Base-by-base conservation (phyloP, 1,140 invertebrate species). In the Ips typographus region DNA sequence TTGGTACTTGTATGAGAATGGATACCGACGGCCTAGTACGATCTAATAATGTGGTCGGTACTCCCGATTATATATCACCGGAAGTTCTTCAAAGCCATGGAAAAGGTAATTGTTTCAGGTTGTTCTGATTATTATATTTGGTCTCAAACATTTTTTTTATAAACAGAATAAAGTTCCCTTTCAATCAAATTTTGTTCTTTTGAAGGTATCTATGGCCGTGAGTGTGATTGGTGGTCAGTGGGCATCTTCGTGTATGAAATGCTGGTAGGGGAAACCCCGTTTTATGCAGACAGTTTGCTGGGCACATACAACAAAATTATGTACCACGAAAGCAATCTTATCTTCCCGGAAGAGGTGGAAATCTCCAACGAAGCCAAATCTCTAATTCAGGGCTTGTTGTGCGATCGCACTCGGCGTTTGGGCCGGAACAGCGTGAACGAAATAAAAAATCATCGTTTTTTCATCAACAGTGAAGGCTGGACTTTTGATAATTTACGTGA, bases 181-280 rank as follows among this genome's bases (percentile, higher is more conserved):
- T 22, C 22, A 53, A 52, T 53, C 52, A 39, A 8, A 55, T 38
- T 55, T 40, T 47, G 44, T n/a, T 5, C 8, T 1, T 8, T 67
- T 73, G 63, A 44, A 73, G 72, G 96, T 56, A 90, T 93, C 41
- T 95, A 95, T 80, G 96, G 97, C 0, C 83, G 94, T 44, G 97
- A 99, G 82, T 98, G 98, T 82, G 98, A 99, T 83, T 99, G 95
- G 95, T 99, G 98, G 98, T 97, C 95, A 8, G 96, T 99, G 8
- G 98, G 98, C 49, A 96, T 99, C 59, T 96, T 99, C 82, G 85
- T 99, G 0, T 99, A 98, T 82, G 98, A 99, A 85, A 99, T 99
- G 96, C 84, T 99, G 4, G 91, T 98, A 68, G 95, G 96, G n/a
- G 98, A 99, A 81, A 96, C 97, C 2, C 98, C 98, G 2, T 99